Conservation (phyloP, 2,797 vertebrate genomes). For the Naso thynnoides region DNA sequence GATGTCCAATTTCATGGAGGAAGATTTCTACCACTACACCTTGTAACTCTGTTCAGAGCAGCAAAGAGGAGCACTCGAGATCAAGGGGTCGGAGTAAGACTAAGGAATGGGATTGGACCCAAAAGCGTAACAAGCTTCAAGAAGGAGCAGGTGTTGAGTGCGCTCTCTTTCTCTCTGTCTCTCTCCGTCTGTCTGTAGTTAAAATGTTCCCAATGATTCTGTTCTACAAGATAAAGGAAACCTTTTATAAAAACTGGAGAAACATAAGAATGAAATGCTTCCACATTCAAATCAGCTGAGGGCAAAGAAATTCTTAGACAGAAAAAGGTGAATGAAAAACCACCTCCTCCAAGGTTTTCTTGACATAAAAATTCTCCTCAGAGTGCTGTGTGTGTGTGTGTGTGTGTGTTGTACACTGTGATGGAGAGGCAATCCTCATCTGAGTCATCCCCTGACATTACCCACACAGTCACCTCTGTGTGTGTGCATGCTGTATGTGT, state of each 20-base stretch:
- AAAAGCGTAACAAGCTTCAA: no score
- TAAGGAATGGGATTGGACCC: no score
- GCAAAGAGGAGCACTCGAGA: no score
- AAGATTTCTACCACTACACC: no score
- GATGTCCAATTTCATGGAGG: no score
- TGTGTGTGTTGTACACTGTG: slow-evolving; percentile 22
- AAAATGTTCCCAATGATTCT: not conserved
- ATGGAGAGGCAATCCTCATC: slow-evolving; percentile 72
- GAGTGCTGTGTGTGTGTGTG: not conserved
- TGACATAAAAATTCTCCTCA: slow-evolving; percentile 39
- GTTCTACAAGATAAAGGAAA: not conserved
- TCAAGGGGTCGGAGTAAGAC: no score
- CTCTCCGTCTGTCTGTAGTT: not conserved
- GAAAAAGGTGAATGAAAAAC: slow-evolving; percentile 40
- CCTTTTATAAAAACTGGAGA: not conserved
- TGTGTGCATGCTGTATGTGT: slow-evolving; percentile 26
- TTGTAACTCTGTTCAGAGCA: no score
- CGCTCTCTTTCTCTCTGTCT: not conserved
- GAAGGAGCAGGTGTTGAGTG: not conserved
- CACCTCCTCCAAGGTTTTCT: slow-evolving; percentile 32
- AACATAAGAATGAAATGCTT: slow-evolving; percentile 18
- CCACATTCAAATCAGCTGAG: slow-evolving; percentile 22
- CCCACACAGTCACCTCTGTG: slow-evolving; percentile 59
- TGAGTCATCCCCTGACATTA: slow-evolving; percentile 70
- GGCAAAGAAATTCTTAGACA: slow-evolving; percentile 18